A percentile compares a stretch with the other conserved stretches of the same genome.
Conservation (phyloP, 2,113 vertebrate genomes). For the Anas platyrhynchos region DNA sequence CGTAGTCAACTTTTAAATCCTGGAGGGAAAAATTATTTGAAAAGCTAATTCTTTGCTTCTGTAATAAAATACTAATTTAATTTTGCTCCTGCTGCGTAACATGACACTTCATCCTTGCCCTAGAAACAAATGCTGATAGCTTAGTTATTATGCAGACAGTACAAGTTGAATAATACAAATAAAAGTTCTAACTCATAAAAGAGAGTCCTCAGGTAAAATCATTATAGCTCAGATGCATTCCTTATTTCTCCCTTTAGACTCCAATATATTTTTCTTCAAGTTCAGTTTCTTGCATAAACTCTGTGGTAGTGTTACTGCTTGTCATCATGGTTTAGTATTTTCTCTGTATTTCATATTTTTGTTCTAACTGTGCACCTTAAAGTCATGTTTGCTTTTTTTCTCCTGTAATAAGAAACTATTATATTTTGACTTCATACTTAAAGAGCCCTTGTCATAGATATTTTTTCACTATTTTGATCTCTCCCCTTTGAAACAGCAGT, state of each 20-base stretch:
- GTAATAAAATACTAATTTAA: not conserved
- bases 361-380: not conserved
- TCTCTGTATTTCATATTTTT: not conserved
- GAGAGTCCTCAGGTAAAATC: not conserved
- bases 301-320: not conserved
- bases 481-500: not conserved
- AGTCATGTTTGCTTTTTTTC: not conserved
- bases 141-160: not conserved
- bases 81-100: not conserved
- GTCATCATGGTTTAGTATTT: not conserved
- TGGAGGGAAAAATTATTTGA: not conserved
- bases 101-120: not conserved
- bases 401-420: not conserved
- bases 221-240: not conserved
- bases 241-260: not conserved
- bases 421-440: not conserved
- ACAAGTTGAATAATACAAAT: not conserved
- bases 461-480: not conserved
- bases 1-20: not conserved
- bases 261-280: not conserved
- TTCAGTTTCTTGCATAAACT: not conserved
- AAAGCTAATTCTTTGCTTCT: not conserved
- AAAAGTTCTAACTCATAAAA: not conserved
- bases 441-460: not conserved
- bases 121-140: not conserved